phyloP scores from a whole-genome alignment of 2,888 invertebrate genomes.

The Troilus luridus region DNA sequence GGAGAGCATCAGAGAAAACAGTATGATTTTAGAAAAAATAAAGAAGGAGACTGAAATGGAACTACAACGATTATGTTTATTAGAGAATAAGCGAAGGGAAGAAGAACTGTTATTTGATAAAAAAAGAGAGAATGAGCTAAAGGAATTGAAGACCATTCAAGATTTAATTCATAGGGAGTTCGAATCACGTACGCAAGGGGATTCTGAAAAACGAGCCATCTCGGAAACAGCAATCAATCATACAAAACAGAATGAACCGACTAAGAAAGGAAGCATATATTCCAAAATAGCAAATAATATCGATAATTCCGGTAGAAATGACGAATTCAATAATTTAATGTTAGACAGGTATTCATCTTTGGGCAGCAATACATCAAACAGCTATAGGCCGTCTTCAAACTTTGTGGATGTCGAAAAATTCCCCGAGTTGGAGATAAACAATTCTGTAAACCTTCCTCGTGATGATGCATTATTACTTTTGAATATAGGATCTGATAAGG shows the following conservation, averaged over 20 bases:
- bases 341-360: conserved; percentile 24
- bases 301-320: neutral
- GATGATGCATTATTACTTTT: conserved; percentile 20
- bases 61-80: conserved; percentile 8
- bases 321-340: neutral
- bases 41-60: conserved; percentile 40
- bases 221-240: neutral
- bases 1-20: conserved; percentile 25
- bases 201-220: neutral
- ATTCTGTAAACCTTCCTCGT: neutral
- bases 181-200: neutral
- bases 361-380: neutral
- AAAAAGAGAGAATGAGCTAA: conserved; percentile 36
- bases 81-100: conserved; percentile 36
- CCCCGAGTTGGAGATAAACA: conserved; percentile 43
- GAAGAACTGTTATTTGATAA: conserved; percentile 43
- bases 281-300: conserved; percentile 18
- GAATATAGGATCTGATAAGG: conserved; percentile 33
- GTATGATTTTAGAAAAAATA: conserved; percentile 39
- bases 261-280: neutral
- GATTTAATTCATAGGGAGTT: conserved; percentile 47
- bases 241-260: neutral
- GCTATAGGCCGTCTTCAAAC: neutral
- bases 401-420: conserved; percentile 27
- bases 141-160: conserved; percentile 37